Evolutionary conservation across 2,888 invertebrate genomes (phyloP), one percentile per base, ranked within the genome.

Genomic region (Eucriotettix oculatus): DNA sequence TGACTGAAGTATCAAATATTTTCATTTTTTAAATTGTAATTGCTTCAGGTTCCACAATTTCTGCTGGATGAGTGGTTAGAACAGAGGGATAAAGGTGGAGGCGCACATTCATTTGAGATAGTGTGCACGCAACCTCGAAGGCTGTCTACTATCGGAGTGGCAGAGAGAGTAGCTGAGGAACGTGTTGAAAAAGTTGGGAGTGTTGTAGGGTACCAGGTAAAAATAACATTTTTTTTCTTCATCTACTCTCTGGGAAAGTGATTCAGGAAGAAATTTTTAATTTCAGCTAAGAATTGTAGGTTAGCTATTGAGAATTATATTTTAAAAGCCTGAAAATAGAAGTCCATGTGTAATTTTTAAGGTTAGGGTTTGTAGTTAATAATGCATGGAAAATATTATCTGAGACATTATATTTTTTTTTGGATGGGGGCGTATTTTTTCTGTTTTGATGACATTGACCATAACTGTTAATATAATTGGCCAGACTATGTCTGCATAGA

Each of bases 51-150:
- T n/a, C 94, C 95, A 0, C 96, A 97, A 73, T 94, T 89, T 73
- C 83, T 97, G 55, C 72, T 97, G 42, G 96, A 97, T 70, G 82
- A 92, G 62, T 92, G 90, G 84, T 73, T 93, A 58, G n/a, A 16
- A 73, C 17, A 52, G 16, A 60, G 54, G 16, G 43, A 48, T 54
- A 73, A 78, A 12, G 75, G 76, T 11, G 71, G 72, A 10, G 68
- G 71, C 16, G 76, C 75, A 0, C 74, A 77, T 11, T 87, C 88
- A 63, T 82, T 90, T 7, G 87, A 93, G 69, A 87, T 97, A 54
- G 79, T 96, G 56, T 94, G 94, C 69, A 94, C 95, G 0, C 95
- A 97, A 72, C 96, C 96, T 0, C 79, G 96, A 54, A 77, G 93
- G 67, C 84, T 97, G 68, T 92, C 95, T 0, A 94, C 95, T 3